Percentiles rank a stretch among this genome's conserved stretches.
phyloP scores from a whole-genome alignment of 2,113 vertebrate species.

The Oenanthe melanoleuca region DNA sequence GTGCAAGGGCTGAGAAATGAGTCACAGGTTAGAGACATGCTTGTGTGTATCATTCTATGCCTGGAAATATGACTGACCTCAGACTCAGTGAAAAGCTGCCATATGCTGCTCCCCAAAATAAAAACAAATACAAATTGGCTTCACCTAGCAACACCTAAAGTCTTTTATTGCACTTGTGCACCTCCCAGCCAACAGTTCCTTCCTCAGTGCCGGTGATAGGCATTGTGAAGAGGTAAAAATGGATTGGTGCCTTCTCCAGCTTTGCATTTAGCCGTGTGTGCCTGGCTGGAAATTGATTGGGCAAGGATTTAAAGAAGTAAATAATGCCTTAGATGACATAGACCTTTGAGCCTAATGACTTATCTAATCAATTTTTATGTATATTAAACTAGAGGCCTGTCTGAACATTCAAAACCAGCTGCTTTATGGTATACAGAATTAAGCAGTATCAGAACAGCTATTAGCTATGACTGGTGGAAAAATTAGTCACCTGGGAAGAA shows the following conservation, averaged over 20 bases:
- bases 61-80: not conserved
- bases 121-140: not conserved
- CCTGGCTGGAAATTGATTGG: conserved; percentile 3
- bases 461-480: not conserved
- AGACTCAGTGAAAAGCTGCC: not conserved
- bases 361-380: conserved; percentile 11
- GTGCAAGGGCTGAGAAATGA: not conserved
- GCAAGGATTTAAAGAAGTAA: not conserved
- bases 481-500: not conserved
- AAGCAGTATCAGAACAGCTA: not conserved
- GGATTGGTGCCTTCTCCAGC: not conserved
- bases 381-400: not conserved
- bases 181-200: not conserved
- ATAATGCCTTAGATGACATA: not conserved
- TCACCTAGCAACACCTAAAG: not conserved
- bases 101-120: not conserved
- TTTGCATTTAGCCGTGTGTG: not conserved
- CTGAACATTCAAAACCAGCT: not conserved
- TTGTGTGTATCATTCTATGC: not conserved
- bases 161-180: not conserved
- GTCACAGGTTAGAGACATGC: not conserved
- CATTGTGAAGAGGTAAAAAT: not conserved
- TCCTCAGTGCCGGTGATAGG: not conserved
- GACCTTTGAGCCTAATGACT: conserved; percentile 8
- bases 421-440: not conserved